Conservation (phyloP, 2,888 invertebrate species). For the Brachyopa scutellaris region DNA sequence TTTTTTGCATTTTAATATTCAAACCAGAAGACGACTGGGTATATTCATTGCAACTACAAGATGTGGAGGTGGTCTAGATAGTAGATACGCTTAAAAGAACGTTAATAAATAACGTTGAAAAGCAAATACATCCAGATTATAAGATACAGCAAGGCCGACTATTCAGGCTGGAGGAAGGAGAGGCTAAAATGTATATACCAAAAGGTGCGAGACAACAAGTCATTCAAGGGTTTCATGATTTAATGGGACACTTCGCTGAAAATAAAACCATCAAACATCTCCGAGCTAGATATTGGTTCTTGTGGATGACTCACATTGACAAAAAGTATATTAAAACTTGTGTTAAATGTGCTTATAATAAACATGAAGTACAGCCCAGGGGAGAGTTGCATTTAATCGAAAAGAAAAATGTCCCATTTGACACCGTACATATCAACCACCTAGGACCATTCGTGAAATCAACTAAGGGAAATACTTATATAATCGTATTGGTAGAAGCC, state of each 20-base stretch:
- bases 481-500: constrained; percentile 10
- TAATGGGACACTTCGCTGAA: too few relatives aligned
- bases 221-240: too few relatives aligned
- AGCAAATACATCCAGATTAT: constrained; percentile 2
- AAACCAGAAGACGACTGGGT: too few relatives aligned
- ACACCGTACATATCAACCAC: constrained; percentile 25
- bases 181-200: not conserved
- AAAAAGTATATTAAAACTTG: constrained; percentile 26
- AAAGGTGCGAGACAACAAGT: too few relatives aligned
- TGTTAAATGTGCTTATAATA: constrained; percentile 35
- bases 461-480: constrained; percentile 15
- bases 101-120: not conserved
- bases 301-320: constrained; percentile 8
- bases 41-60: too few relatives aligned
- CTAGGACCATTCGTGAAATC: constrained; percentile 35
- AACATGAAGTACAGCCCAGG: constrained; percentile 21
- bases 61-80: not conserved
- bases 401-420: too few relatives aligned
- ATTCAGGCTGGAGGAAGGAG: not conserved
- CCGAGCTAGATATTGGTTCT: constrained; percentile 36
- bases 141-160: not conserved
- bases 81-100: not conserved
- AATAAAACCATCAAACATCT: constrained; percentile 28
- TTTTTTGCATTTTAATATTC: too few relatives aligned
- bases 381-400: constrained; percentile 30